Conservation (phyloP, 2,113 vertebrate genomes). For the Pachyramphus minor region DNA sequence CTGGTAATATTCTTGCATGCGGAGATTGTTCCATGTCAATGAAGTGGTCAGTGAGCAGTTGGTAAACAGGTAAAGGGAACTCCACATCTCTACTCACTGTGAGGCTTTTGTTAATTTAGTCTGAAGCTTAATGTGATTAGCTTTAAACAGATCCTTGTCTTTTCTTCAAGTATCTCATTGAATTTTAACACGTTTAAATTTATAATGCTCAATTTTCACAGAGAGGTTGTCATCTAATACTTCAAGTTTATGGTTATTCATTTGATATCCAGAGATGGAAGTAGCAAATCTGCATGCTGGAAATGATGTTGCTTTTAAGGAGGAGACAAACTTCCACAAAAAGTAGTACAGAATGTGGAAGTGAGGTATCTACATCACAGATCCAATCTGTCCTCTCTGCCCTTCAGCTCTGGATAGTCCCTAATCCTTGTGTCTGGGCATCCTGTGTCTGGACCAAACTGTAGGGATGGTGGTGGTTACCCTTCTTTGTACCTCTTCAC, state of each 20-base stretch:
- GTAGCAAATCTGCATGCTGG: background rate
- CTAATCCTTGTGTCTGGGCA: background rate
- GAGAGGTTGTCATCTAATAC: background rate
- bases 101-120: background rate
- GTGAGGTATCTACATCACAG: background rate
- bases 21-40: background rate
- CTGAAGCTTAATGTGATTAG: background rate
- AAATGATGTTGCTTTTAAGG: background rate
- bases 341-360: background rate
- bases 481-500: background rate
- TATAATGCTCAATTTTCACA: background rate
- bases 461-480: fast-evolving
- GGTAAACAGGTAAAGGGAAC: background rate
- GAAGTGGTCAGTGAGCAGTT: background rate
- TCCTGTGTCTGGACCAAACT: background rate
- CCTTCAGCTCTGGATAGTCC: background rate
- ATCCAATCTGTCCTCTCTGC: background rate
- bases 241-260: background rate
- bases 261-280: background rate
- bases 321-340: background rate
- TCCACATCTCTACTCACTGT: background rate
- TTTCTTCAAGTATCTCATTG: background rate
- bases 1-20: background rate
- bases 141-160: background rate
- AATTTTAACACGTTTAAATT: background rate